These are phyloP conservation scores for Strigops habroptila DNA, from an alignment of 2,113 vertebrate species.

Conservation along the genomic window DNA sequence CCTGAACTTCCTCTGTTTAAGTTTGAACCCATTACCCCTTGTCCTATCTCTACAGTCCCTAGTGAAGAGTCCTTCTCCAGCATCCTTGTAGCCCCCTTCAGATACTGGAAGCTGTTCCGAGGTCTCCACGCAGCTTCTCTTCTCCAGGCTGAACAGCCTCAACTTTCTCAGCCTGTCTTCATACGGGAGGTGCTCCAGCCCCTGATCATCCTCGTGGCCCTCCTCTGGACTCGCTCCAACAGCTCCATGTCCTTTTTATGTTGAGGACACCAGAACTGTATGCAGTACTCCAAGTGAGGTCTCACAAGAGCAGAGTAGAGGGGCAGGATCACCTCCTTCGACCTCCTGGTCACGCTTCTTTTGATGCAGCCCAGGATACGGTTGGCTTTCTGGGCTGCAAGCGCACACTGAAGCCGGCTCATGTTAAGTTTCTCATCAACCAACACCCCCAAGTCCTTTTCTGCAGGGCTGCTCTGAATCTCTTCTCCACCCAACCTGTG, in stretches of 20 bases:
- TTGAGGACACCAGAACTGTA: neutral
- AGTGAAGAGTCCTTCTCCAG: neutral
- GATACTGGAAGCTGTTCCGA: neutral
- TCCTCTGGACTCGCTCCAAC: neutral
- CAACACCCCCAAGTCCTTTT: too few relatives aligned
- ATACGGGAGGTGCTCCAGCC: neutral
- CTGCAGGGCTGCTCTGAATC: too few relatives aligned
- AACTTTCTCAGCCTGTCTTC: neutral
- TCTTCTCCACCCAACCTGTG: too few relatives aligned
- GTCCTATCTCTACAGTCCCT: neutral
- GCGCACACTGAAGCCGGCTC: too few relatives aligned
- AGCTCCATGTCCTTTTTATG: neutral
- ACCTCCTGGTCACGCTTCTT: neutral
- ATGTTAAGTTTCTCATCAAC: too few relatives aligned
- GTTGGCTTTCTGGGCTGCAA: neutral
- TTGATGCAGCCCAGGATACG: neutral
- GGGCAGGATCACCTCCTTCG: neutral
- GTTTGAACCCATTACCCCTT: neutral
- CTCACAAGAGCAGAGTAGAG: neutral
- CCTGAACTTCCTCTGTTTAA: neutral
- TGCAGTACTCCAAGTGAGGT: neutral
- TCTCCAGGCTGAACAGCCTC: neutral
- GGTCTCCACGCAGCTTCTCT: neutral
- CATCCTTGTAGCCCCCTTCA: neutral
- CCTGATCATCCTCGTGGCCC: neutral